Evolutionary conservation across 2,113 vertebrate genomes (phyloP).

Genomic region (Girardinichthys multiradiatus): DNA sequence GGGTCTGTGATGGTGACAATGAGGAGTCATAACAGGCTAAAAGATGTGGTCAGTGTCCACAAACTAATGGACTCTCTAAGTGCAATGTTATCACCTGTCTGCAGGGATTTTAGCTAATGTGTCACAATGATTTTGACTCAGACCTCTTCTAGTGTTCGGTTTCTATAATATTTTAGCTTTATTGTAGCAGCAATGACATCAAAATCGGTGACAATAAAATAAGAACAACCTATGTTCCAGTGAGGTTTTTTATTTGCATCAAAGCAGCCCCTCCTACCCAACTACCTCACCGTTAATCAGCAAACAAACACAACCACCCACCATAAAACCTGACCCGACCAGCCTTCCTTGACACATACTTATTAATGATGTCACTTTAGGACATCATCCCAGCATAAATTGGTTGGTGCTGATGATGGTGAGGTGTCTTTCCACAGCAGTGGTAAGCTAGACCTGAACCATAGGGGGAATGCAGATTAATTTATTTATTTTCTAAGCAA

Average conservation of each 20-base stretch:
- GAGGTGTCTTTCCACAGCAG: too few species aligned
- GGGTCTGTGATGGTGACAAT: slow-evolving; percentile 37
- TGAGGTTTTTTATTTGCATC: not conserved
- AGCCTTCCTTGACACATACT: not conserved
- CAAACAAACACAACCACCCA: not conserved
- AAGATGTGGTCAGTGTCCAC: slow-evolving; percentile 45
- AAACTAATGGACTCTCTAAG: slow-evolving; percentile 53
- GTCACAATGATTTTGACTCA: not conserved
- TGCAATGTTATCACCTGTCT: slow-evolving; percentile 19
- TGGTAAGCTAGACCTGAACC: not conserved
- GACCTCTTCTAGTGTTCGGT: not conserved
- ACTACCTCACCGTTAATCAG: too few species aligned
- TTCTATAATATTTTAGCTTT: not conserved
- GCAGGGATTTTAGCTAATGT: slow-evolving; percentile 11
- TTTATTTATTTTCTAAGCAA: not conserved
- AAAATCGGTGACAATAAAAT: not conserved
- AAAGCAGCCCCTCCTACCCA: too few species aligned
- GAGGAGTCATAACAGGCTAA: slow-evolving; percentile 22
- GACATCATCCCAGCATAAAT: not conserved
- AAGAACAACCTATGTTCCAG: not conserved
- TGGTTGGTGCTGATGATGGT: not conserved
- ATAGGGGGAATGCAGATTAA: not conserved
- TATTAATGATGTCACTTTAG: not conserved
- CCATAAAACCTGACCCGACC: not conserved
- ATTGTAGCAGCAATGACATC: not conserved